These are phyloP conservation scores for Amphimallon solstitiale DNA, from an alignment of 2,888 invertebrate species.

Conservation along the genomic window DNA sequence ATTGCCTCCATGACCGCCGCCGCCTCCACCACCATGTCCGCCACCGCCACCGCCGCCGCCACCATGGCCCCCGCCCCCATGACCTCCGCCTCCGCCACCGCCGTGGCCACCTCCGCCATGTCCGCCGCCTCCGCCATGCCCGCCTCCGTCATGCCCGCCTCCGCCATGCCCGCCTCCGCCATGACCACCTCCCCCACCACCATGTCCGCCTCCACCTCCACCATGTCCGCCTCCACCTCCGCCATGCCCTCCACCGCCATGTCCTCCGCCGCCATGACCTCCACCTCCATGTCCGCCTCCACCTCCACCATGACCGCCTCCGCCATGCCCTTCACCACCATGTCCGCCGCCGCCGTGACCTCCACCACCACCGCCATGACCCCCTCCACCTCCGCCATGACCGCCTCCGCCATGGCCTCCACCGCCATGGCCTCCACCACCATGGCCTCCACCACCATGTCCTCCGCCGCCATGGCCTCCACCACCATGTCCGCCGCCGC, in stretches of 20 bases:
- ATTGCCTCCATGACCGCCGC: background rate
- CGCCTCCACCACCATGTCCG: background rate
- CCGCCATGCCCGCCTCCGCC: background rate
- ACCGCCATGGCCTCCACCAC: conserved; percentile 2
- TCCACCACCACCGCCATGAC: background rate
- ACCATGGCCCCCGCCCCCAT: background rate
- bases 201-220: background rate
- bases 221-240: background rate
- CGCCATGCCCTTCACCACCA: background rate
- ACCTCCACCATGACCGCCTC: background rate
- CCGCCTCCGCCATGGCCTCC: conserved; percentile 3
- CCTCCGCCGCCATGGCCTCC: background rate
- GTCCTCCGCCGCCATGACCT: background rate
- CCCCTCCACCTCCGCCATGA: conserved; percentile 1
- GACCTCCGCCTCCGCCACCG: background rate
- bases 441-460: background rate
- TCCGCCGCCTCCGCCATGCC: background rate
- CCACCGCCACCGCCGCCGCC: background rate
- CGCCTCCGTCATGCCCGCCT: background rate
- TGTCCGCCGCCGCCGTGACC: background rate
- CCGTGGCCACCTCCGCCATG: background rate
- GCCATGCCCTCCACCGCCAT: background rate
- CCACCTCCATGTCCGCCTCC: background rate
- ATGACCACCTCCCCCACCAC: background rate
- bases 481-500: background rate